Evolutionary conservation across 2,888 invertebrate species (phyloP), one percentile per base, ranked within the genome.

Genomic region (Crioceris asparagi): DNA sequence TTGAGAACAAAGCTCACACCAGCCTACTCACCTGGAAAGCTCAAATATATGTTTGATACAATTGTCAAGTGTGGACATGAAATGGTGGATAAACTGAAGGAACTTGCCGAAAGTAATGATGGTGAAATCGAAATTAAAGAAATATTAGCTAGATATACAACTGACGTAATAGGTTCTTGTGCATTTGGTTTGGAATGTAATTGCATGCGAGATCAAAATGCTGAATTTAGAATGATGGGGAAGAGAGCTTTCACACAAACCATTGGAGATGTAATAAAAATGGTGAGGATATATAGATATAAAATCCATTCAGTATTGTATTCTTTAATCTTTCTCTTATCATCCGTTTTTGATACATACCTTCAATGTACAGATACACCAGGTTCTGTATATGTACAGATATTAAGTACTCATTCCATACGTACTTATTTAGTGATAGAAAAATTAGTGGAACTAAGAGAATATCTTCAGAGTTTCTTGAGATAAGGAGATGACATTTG

Each of bases 21-120:
- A 0, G 71, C 75, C 0, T 83, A 80, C 53, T 73, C 80, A 1
- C 70, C 78, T 0, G 76, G 74, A 5, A 80, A 79, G 58, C 58
- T 82, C 32, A 80, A 75, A 55, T 68, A 61, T 2, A 77, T 80
- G 75, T 77, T 75, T 48, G 65, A 65, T 1, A 68, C 74, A 1
- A 69, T 79, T 8, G 66, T 72, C 26, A 63, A 69, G 21, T 72
- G 76, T 38, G 74, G 73, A 1, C 58, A 67, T 8, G 66, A 71
- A 38, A 66, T 77, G 46, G 54, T 68, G 2, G 52, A 58, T 4
- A 67, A 71, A 37, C 61, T 71, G 5, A 57, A 65, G 15, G 36
- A 54, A 32, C 46, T 50, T 14, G 40, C 50, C 1, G 31, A 35
- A 18, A 56, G 62, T 38, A 29, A 26, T 3, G 56, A 52, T 6